Percentiles rank a stretch among this genome's conserved stretches.
Evolutionary conservation across 2,888 invertebrate genomes (phyloP).

Genomic region (Patella pellucida): DNA sequence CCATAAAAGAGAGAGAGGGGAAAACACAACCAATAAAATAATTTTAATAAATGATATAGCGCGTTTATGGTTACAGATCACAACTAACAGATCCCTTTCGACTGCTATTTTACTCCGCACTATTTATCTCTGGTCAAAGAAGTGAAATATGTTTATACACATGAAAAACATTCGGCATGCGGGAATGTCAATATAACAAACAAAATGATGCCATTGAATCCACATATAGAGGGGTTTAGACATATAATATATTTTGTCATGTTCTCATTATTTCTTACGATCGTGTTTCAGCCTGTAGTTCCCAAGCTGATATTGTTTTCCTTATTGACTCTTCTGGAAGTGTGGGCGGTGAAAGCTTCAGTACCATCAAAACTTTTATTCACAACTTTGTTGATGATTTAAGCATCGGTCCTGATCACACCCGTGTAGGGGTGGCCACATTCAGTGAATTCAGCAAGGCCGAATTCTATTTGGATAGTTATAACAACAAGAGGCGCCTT

Average conservation of each 20-base stretch:
- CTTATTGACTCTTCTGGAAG: constrained; percentile 63
- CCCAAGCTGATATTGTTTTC: constrained; percentile 57
- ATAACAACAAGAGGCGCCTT: constrained; percentile 47
- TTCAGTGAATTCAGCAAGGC: constrained; percentile 49
- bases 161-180: not conserved
- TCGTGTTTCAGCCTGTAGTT: constrained; percentile 46
- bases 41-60: too few relatives aligned
- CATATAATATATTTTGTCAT: not conserved
- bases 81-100: too few relatives aligned
- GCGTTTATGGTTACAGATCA: too few relatives aligned
- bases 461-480: constrained; percentile 58
- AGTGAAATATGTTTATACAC: not conserved
- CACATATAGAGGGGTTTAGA: not conserved
- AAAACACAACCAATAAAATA: too few relatives aligned
- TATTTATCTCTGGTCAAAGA: too few relatives aligned
- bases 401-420: constrained; percentile 47
- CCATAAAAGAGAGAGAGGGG: too few relatives aligned
- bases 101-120: too few relatives aligned
- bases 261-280: constrained; percentile 6
- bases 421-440: constrained; percentile 58
- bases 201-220: not conserved
- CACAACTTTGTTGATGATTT: constrained; percentile 50
- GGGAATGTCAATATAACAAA: not conserved
- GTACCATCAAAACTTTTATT: constrained; percentile 53
- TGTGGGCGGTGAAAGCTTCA: constrained; percentile 56